Percentiles rank a stretch among this genome's conserved stretches.
Conservation (phyloP, 2,797 vertebrate genomes). For the Triplophysa yarkandensis region DNA sequence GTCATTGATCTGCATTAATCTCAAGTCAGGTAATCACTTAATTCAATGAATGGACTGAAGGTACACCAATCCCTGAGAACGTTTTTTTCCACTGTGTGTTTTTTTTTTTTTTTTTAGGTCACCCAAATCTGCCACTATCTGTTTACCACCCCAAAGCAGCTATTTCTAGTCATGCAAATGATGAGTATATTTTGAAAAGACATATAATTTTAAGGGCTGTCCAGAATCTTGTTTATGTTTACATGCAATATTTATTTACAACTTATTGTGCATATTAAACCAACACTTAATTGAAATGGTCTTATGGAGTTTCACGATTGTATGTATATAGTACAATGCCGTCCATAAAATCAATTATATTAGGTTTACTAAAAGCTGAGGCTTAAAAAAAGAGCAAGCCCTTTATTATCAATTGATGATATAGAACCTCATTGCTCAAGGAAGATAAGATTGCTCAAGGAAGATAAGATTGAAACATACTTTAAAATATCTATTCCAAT, state of each 20-base stretch:
- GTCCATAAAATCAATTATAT: no score
- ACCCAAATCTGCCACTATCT: background rate
- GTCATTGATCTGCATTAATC: conserved; percentile 18
- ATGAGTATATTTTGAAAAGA: background rate
- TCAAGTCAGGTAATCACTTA: conserved; percentile 7
- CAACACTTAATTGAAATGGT: no score
- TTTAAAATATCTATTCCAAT: conserved; percentile 1
- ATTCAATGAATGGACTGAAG: conserved; percentile 2
- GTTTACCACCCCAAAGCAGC: background rate
- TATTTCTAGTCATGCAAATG: background rate
- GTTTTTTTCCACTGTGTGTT: conserved; percentile 2
- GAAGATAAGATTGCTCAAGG: background rate
- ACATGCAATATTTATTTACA: no score
- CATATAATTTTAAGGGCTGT: no score
- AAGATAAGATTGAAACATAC: background rate
- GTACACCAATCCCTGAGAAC: conserved; percentile 1
- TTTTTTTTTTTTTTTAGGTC: background rate
- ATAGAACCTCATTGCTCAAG: background rate
- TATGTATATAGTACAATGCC: no score
- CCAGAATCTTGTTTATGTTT: no score
- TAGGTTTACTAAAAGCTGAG: no score
- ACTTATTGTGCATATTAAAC: no score
- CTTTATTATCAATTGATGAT: background rate
- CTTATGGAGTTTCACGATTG: no score
- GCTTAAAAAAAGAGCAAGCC: background rate